Base-by-base conservation (phyloP, 92 coral and sea anemone genomes). In the Virgularia gustaviana region DNA sequence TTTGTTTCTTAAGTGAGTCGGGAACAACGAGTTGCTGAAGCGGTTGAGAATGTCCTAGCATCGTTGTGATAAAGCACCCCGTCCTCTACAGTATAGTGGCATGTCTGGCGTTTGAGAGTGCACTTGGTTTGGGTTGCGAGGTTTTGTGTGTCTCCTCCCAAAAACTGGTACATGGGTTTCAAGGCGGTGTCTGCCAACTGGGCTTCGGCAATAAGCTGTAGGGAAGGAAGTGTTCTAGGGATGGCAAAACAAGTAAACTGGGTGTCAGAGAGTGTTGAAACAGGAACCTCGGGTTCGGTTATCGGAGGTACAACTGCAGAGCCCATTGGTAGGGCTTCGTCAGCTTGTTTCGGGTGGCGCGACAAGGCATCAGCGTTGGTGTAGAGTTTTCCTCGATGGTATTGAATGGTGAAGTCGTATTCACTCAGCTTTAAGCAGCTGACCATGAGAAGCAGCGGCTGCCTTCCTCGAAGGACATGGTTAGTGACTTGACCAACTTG, bases 311-410 rank as follows among this genome's bases (percentile, higher is more conserved):
- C 15, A 20, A 57, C 55, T 4, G 15, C 55, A 3, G 55, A 9
- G 2, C 35, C 30, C 12, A 37, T 0, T 20, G 6, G 16, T 0
- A 37, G 32, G 33, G 32, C 12, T 5, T 20, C 63, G 30, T 11
- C 1, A 4, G 15, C 55, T 4, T 15, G 18, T 3, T 4, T 5
- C 7, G 85, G 77, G 4, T 12, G 30, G 35, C 84, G 75, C 25
- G 87, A 78, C 35, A 83, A 61, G 2, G 83, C 80, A 23, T 78
- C 87, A 37, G 87, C 84, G 41, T 78, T 83, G 24, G 1, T 58
- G 58, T 78, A 78, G 1, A 34, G 43, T 43, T 73, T 61, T 31
- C 83, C 83, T 13, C 75, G 68, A 15, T 82, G 70, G 76, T 82
- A 67, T 72, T 78, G 34, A 9, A 82, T 78, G 18, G 38, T 73